These are phyloP conservation scores for Tipula confusa DNA, from an alignment of 2,888 invertebrate genomes.

Conservation along the genomic window DNA sequence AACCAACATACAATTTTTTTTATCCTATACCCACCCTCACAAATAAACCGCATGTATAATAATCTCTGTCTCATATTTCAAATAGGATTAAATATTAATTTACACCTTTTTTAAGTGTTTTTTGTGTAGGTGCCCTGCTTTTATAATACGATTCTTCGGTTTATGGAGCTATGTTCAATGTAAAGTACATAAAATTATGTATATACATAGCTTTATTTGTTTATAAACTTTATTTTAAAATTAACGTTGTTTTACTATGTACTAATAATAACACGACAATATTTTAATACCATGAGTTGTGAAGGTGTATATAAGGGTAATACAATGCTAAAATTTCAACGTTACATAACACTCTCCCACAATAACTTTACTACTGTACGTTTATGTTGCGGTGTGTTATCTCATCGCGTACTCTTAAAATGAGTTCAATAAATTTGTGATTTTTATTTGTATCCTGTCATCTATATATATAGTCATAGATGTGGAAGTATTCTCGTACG, in stretches of 20 bases:
- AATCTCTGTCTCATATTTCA: constrained; percentile 4
- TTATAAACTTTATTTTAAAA: not conserved
- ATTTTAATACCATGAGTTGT: not conserved
- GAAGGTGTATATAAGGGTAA: not conserved
- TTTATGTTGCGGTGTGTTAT: too few species aligned
- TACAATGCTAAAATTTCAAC: too few species aligned
- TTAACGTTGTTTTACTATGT: too few species aligned
- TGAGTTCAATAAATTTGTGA: not conserved
- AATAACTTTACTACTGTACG: not conserved
- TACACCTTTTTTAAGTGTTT: not conserved
- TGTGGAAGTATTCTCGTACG: too few species aligned
- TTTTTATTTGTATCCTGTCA: too few species aligned
- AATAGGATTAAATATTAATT: constrained; percentile 12
- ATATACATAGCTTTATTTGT: too few species aligned
- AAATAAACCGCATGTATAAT: not conserved
- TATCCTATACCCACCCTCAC: not conserved
- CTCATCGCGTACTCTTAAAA: not conserved
- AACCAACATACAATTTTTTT: not conserved
- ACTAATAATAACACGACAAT: not conserved
- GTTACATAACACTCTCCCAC: too few species aligned
- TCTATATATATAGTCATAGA: too few species aligned
- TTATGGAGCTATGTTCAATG: too few species aligned
- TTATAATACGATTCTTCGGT: not conserved
- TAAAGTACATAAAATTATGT: not conserved
- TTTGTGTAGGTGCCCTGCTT: not conserved